A percentile compares a stretch with the other conserved stretches of the same genome.
These are phyloP conservation scores for Ceyx melanurus DNA, from an alignment of 2,113 vertebrate species.

Conservation along the genomic window DNA sequence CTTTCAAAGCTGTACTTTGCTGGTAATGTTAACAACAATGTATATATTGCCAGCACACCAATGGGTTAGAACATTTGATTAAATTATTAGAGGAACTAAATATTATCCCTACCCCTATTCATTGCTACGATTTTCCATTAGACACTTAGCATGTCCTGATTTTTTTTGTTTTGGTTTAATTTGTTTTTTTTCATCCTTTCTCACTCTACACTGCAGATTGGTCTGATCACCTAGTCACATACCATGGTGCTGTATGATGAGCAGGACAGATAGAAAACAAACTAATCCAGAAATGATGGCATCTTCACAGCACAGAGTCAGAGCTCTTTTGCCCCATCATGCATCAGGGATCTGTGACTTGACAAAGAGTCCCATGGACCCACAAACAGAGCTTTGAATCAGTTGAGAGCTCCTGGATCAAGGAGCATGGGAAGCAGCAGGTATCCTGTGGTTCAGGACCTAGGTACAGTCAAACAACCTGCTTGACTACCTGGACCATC, in stretches of 20 bases:
- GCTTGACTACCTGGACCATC: background rate
- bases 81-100: background rate
- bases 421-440: background rate
- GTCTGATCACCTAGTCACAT: background rate
- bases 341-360: background rate
- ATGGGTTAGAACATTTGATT: background rate
- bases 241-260: background rate
- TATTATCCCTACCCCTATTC: background rate
- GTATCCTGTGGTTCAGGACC: background rate
- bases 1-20: background rate
- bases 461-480: background rate
- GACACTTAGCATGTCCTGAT: background rate
- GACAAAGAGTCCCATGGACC: background rate
- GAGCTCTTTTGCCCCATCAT: background rate
- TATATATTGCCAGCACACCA: background rate
- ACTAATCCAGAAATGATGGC: background rate
- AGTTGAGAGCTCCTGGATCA: background rate
- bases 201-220: background rate
- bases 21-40: background rate
- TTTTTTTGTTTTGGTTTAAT: fast-evolving
- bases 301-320: background rate
- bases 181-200: background rate
- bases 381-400: background rate
- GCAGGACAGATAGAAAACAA: fast-evolving
- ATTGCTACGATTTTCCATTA: background rate